Conservation (phyloP, 2,888 invertebrate genomes). For the Agrotis ipsilon region DNA sequence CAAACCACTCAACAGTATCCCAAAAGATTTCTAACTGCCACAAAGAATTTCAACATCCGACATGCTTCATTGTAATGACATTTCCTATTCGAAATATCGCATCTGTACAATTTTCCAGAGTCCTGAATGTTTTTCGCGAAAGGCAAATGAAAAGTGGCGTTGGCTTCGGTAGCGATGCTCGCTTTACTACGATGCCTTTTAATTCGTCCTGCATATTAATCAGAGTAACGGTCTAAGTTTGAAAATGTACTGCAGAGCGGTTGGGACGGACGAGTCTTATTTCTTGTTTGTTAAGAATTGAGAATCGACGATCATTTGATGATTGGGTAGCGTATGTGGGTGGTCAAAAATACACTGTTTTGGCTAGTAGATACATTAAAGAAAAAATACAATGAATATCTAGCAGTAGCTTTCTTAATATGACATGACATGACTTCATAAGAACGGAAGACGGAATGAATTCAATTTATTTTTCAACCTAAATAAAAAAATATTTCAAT, state of each 20-base stretch:
- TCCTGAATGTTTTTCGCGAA: slow-evolving; percentile 58
- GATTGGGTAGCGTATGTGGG: not conserved
- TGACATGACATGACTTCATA: not conserved
- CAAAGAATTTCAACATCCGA: slow-evolving; percentile 14
- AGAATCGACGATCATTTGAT: not conserved
- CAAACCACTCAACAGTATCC: slow-evolving; percentile 25
- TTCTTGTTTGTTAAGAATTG: not conserved
- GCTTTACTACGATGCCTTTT: slow-evolving; percentile 69
- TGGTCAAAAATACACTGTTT: not conserved
- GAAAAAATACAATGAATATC: not conserved
- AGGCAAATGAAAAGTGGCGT: slow-evolving; percentile 65
- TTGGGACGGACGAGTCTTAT: slow-evolving; percentile 39
- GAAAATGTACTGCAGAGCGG: slow-evolving; percentile 51
- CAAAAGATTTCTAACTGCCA: slow-evolving; percentile 31
- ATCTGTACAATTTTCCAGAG: slow-evolving; percentile 35
- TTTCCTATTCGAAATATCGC: slow-evolving; percentile 32
- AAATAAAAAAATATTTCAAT: no score
- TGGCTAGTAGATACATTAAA: not conserved
- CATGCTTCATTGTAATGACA: slow-evolving; percentile 42
- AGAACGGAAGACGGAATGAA: not conserved
- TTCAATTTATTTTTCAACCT: not conserved
- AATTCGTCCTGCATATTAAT: slow-evolving; percentile 80
- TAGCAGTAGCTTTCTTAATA: not conserved
- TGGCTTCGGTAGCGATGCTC: slow-evolving; percentile 58
- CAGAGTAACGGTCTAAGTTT: slow-evolving; percentile 68